Base-by-base conservation (phyloP, 2,888 invertebrate genomes). In the Eristalinus sepulchralis region DNA sequence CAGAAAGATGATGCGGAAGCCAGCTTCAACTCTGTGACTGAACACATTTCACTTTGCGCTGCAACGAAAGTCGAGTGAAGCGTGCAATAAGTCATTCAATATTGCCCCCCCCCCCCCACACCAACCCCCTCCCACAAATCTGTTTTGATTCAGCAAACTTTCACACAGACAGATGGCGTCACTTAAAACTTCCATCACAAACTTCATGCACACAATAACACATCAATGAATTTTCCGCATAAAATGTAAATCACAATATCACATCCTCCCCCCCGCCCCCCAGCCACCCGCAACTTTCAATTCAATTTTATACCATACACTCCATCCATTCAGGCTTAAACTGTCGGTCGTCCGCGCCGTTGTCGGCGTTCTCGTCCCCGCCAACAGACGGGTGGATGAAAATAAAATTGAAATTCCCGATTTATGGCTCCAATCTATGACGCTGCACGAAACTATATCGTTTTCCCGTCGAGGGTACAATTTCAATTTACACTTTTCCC, bases 391-490 rank as follows among this genome's bases (percentile, higher is more conserved):
- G 47, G 27, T 9, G 24, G 5, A 5, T 57, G 27, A 24, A 24
- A 68, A 57, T n/a, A 8, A 47, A 47, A 47, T 47, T 17, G 47
- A 47, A 34, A 57, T 34, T 57, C 17, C 36, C n/a, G 60, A 71
- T 63, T 62, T 72, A 55, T 62, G 55, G 17, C 17, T 53, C 24
- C 55, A 57, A 64, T 33, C 47, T 64, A 64, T 59, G 57, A 39
- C 24, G 34, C 13, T 55, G 60, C 47, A 53, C 20, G 53, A 62
- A 62, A 55, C 27, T 55, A 57, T 24, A 27, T 34, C 27, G 67
- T 68, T 59, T 27, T 8, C 31, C n/a, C 62, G 33, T 2, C 17
- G 9, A 20, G 55, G 60, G 62, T 27, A 47, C 47, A 72, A 66
- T 66, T 59, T 59, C 64, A 66, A 59, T 64, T 71, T 64, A 24